Evolutionary conservation across 2,888 invertebrate species (phyloP).

Genomic region (Ochlodes sylvanus): DNA sequence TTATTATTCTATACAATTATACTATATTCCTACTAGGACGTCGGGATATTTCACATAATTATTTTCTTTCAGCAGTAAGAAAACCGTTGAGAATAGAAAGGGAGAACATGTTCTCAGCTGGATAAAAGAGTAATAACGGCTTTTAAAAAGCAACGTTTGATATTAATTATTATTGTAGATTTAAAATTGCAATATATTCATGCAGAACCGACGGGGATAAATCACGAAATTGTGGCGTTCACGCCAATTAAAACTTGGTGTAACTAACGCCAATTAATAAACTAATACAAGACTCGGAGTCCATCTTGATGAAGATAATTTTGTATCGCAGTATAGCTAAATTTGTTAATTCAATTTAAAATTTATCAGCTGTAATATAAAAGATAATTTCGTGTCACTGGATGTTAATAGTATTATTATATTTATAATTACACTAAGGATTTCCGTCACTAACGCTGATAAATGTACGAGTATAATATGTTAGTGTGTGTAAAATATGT

Average conservation of each 20-base stretch:
- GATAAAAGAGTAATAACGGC: too few species aligned
- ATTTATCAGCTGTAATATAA: too few species aligned
- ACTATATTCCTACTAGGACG: background rate
- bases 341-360: slow-evolving; percentile 3
- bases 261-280: slow-evolving; percentile 21
- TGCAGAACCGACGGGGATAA: background rate
- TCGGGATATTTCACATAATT: background rate
- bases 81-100: too few species aligned
- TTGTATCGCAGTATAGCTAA: background rate
- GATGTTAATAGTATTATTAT: too few species aligned
- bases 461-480: too few species aligned
- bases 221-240: slow-evolving; percentile 6
- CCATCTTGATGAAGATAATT: slow-evolving; percentile 2
- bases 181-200: background rate
- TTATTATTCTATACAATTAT: slow-evolving; percentile 3
- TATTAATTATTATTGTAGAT: background rate
- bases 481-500: too few species aligned
- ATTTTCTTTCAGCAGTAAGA: background rate
- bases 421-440: too few species aligned
- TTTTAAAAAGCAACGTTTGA: too few species aligned
- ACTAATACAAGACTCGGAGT: slow-evolving; percentile 15
- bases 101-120: too few species aligned
- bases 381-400: too few species aligned
- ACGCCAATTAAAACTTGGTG: slow-evolving; percentile 23
- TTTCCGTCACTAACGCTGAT: too few species aligned